Percentiles rank a stretch among this genome's conserved stretches.
Evolutionary conservation across 2,888 invertebrate species (phyloP).

Genomic region (Drosophila kanekoi): DNA sequence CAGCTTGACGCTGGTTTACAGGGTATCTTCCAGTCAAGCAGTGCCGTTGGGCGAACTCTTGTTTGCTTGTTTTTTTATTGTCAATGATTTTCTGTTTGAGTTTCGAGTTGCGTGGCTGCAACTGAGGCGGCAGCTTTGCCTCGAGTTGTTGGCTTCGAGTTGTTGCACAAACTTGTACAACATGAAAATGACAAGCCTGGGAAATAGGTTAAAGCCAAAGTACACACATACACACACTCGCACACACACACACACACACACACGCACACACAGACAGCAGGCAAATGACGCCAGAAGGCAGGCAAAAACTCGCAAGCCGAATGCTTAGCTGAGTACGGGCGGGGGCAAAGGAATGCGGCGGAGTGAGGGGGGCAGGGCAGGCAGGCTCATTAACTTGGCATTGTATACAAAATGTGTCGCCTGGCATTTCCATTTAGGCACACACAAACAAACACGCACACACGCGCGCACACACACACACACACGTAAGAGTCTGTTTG

Average conservation of each 20-base stretch:
- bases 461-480: slow-evolving; percentile 9
- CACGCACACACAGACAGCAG: slow-evolving; percentile 9
- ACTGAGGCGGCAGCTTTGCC: slow-evolving; percentile 21
- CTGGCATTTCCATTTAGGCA: slow-evolving; percentile 24
- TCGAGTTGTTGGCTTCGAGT: slow-evolving; percentile 62
- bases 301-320: slow-evolving; percentile 19
- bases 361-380: slow-evolving; percentile 18
- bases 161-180: slow-evolving; percentile 68
- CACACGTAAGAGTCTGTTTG: slow-evolving; percentile 15
- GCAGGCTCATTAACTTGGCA: slow-evolving; percentile 73
- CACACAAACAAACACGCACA: slow-evolving; percentile 7
- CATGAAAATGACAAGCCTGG: slow-evolving; percentile 70
- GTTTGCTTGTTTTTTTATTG: slow-evolving; percentile 26
- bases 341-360: neutral
- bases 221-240: slow-evolving; percentile 21
- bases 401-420: slow-evolving; percentile 56
- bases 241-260: slow-evolving; percentile 3
- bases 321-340: neutral
- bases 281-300: slow-evolving; percentile 45
- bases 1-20: too few species aligned
- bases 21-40: too few species aligned
- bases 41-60: too few species aligned
- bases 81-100: slow-evolving; percentile 59
- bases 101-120: slow-evolving; percentile 25
- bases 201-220: slow-evolving; percentile 51